Base-by-base conservation (phyloP, 1,140 invertebrate genomes). In the Bombus turneri region DNA sequence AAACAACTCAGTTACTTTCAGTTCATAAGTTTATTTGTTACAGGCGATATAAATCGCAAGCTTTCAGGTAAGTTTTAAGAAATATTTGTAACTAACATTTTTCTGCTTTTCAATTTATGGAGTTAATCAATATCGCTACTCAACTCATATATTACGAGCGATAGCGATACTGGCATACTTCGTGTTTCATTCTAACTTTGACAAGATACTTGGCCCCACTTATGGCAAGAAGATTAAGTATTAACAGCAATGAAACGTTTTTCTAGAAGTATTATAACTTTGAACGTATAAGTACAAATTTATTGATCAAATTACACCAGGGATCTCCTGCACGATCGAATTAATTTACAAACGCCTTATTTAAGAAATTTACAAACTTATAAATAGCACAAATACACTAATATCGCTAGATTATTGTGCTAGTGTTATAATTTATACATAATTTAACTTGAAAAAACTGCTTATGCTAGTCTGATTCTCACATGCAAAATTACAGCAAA, bases 401-500 rank as follows among this genome's bases (percentile, higher is more conserved):
- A 53, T 53, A 53, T 53, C 47, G 18, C 47, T 8, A 53, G 2
- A 18, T 53, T 53, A 53, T 22, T 18, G 18, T 53, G 18, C 47
- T 1, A 53, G 1, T 53, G 5, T 1, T 59, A 59, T 28, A 59
- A 59, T n/a, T 12, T n/a, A 22, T 12, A n/a, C 12, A 13, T 5
- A n/a, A 62, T 5, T 4, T 10, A 12, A 62, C 1, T 62, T n/a
- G 28, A 4, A 62, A 62, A 62, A 62, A 13, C 28, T 28, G 12
- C 59, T 62, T n/a, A 5, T 5, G 28, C n/a, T 13, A 28, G 28
- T 62, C 25, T 12, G 59, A n/a, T n/a, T 12, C 28, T n/a, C 28
- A n/a, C 9, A 28, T 22, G 47, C 18, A 53, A 53, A 53, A 53
- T 89, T 86, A 86, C 41, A 53, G 18, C 81, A 37, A 57, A 39